Evolutionary conservation across 2,797 vertebrate species (phyloP), one percentile per base, ranked within the genome.

Genomic region (Intellagama lesueurii): DNA sequence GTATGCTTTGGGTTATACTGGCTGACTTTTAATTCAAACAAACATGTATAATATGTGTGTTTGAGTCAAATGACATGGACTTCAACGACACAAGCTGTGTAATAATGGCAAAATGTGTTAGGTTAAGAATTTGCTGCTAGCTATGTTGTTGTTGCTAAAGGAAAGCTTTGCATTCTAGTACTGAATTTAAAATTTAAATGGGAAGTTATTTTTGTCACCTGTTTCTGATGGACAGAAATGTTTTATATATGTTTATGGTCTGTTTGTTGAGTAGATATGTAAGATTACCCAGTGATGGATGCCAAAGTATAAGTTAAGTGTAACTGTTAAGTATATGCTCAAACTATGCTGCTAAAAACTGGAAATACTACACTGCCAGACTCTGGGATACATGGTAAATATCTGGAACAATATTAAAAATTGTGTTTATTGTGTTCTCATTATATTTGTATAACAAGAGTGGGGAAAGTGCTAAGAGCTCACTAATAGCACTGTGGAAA

Each of bases 371-470:
- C 85, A 19, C 85, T 94, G 88, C 91, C 89, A 90, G 84, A 93
- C 24, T 44, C 56, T 72, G 81, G 83, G 94, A 75, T 91, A 90
- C 87, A 47, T 72, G 96, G 94, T 96, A 97, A 97, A 97, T 95
- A 96, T 68, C 88, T 86, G 87, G 52, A 92, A 92, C 70, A 92
- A 64, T 86, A 90, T 82, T 82, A 70, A 49, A 92, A 87, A 72
- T 83, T 85, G 0, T 91, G 47, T 89, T 52, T 69, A 17, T 88
- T 93, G 79, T 83, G 94, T 94, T 93, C 81, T 3, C 93, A 83
- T 6, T 32, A 87, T 82, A 49, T 81, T 92, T 95, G 72, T 88
- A 92, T 79, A 92, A 83, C 22, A 88, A 81, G 17, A 84, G 44
- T 4, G 40, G 30, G 1, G 22, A 69, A 11, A 87, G 87, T 64